These are phyloP conservation scores for Lucilia cuprina DNA, from an alignment of 1,140 invertebrate species.

Conservation along the genomic window DNA sequence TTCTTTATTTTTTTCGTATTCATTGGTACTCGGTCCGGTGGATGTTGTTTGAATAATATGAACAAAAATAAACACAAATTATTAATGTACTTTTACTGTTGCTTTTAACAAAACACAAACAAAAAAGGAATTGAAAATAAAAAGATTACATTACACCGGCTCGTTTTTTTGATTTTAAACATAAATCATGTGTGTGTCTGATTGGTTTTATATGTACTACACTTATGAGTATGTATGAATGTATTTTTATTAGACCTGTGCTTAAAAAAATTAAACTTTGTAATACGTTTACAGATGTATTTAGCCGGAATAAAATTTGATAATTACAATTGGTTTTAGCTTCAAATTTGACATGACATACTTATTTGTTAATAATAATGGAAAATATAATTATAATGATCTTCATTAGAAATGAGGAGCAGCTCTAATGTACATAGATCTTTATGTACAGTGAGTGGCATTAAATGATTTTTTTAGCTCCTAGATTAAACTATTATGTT, in stretches of 20 bases:
- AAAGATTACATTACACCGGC: slow-evolving; percentile 20
- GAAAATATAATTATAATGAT: too few relatives aligned
- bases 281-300: too few relatives aligned
- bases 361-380: too few relatives aligned
- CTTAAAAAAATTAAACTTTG: too few relatives aligned
- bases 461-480: too few relatives aligned
- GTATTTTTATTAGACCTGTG: not conserved
- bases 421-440: too few relatives aligned
- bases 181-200: slow-evolving; percentile 28
- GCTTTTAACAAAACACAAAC: not conserved
- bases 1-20: not conserved
- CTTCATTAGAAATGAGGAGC: too few relatives aligned
- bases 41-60: not conserved
- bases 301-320: too few relatives aligned
- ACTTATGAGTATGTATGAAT: not conserved
- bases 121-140: not conserved
- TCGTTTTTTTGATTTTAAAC: not conserved
- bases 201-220: not conserved
- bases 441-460: too few relatives aligned
- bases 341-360: too few relatives aligned
- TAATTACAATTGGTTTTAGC: too few relatives aligned
- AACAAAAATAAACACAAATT: not conserved
- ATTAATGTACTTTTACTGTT: slow-evolving; percentile 5
- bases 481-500: too few relatives aligned
- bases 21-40: not conserved